These are phyloP conservation scores for Scartelaos histophorus DNA, from an alignment of 2,113 vertebrate genomes.

Conservation along the genomic window DNA sequence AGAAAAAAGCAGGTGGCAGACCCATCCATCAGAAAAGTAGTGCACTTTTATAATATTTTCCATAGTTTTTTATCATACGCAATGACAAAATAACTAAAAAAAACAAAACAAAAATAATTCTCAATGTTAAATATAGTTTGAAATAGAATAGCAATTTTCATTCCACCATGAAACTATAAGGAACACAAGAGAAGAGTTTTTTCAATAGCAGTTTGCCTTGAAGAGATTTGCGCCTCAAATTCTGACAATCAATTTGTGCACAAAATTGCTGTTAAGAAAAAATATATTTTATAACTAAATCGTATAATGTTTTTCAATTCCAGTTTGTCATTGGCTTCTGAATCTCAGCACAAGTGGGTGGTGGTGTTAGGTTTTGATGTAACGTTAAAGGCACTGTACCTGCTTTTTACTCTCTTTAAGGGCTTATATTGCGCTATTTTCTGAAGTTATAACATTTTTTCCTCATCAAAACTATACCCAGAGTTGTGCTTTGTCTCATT, in stretches of 20 bases:
- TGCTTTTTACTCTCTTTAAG: no score
- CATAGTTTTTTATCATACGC: no score
- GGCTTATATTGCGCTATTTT: no score
- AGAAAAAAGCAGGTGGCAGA: no score
- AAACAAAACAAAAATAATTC: no score
- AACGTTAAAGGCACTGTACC: background rate
- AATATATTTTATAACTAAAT: background rate
- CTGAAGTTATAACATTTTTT: no score
- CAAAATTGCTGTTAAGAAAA: background rate
- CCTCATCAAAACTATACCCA: no score
- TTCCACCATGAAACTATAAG: background rate
- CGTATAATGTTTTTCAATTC: background rate
- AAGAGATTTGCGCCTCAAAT: background rate
- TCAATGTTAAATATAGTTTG: no score
- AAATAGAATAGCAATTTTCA: background rate
- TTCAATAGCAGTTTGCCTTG: background rate
- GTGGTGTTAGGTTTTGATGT: slow-evolving; percentile 13
- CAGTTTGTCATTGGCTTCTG: background rate
- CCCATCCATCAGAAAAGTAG: no score
- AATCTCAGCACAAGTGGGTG: background rate
- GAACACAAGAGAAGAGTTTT: background rate
- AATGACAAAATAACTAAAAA: no score
- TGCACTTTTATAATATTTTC: no score
- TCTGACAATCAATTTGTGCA: background rate
- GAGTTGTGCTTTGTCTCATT: no score